phyloP scores from a whole-genome alignment of 2,113 vertebrate genomes.

The Rousettus leschenaultii region DNA sequence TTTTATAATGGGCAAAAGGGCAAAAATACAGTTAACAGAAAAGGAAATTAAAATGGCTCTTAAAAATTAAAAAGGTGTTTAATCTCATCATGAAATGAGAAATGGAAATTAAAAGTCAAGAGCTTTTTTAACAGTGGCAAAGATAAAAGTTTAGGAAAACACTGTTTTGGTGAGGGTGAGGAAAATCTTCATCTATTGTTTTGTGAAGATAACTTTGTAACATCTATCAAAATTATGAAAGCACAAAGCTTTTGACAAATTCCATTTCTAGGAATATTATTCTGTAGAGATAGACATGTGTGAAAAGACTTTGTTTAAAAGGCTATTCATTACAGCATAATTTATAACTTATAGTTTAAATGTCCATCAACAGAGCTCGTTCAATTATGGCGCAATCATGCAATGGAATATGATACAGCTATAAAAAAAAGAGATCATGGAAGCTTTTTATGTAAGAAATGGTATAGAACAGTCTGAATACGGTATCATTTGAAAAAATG shows the following conservation, averaged over 20 bases:
- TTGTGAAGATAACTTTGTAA: neutral
- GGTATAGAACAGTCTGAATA: neutral
- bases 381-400: neutral
- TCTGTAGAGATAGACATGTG: neutral
- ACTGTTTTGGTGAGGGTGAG: neutral
- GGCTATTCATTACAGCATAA: neutral
- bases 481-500: neutral
- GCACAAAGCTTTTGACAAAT: conserved; percentile 28
- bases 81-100: neutral
- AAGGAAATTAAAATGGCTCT: neutral
- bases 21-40: neutral
- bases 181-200: neutral
- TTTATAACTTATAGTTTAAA: neutral
- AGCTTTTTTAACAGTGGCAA: neutral
- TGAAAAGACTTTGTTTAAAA: neutral
- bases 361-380: neutral
- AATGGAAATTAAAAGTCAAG: conserved; percentile 19
- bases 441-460: neutral
- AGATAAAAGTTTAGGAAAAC: neutral
- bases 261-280: neutral
- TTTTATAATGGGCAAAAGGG: neutral
- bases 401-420: neutral
- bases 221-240: neutral
- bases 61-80: neutral
- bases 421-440: neutral